These are phyloP conservation scores for Pilophorus perplexus DNA, from an alignment of 2,888 invertebrate species.

Conservation along the genomic window DNA sequence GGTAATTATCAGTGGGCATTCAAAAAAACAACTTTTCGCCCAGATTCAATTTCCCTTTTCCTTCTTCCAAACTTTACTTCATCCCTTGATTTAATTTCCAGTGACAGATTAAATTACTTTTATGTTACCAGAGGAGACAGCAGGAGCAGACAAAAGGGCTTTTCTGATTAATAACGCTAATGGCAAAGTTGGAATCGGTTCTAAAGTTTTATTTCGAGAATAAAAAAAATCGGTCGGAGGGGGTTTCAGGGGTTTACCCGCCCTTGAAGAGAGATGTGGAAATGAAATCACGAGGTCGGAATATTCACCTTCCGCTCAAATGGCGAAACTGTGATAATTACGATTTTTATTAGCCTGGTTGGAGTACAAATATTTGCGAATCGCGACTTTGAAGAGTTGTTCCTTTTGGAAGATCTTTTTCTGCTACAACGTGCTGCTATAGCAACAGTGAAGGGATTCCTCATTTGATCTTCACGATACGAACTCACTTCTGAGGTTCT, in stretches of 20 bases:
- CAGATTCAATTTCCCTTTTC: neutral
- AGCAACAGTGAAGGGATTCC: too few species aligned
- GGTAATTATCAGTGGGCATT: neutral
- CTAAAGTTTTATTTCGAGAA: too few species aligned
- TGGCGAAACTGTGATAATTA: too few species aligned
- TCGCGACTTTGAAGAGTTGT: neutral
- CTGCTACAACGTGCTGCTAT: too few species aligned
- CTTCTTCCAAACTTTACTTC: constrained; percentile 19
- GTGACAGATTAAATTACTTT: constrained; percentile 28
- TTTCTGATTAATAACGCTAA: constrained; percentile 18
- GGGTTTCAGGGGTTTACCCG: too few species aligned
- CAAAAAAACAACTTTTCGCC: neutral
- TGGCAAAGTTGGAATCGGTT: constrained; percentile 5
- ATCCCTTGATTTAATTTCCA: constrained; percentile 9
- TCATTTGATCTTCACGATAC: too few species aligned
- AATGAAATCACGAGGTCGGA: too few species aligned
- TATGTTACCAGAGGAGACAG: constrained; percentile 9
- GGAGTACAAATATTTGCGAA: too few species aligned
- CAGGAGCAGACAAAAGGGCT: neutral
- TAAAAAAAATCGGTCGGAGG: too few species aligned
- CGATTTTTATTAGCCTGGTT: neutral
- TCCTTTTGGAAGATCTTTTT: neutral
- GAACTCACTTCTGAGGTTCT: too few species aligned
- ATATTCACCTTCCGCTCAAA: neutral
- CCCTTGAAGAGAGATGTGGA: too few species aligned